Percentiles rank a stretch among this genome's conserved stretches.
phyloP scores from a whole-genome alignment of 2,888 invertebrate species.

The Oscheius sp. region DNA sequence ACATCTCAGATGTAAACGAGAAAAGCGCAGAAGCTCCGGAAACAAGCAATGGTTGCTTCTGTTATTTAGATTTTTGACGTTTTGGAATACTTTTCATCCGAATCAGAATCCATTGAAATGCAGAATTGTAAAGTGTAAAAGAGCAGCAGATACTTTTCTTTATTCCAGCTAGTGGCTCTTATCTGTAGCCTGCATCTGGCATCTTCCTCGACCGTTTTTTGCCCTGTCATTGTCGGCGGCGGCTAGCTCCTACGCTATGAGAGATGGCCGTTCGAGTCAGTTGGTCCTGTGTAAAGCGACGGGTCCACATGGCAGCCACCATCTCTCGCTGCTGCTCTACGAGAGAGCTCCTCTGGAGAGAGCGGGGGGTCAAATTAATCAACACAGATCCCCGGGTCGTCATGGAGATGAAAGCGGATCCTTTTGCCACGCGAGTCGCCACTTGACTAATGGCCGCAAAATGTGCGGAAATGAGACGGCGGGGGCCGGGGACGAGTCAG shows the following conservation, averaged over 20 bases:
- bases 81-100: too few species aligned
- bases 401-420: constrained; percentile 19
- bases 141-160: too few species aligned
- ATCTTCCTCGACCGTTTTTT: too few species aligned
- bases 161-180: too few species aligned
- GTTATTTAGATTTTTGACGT: too few species aligned
- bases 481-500: too few species aligned
- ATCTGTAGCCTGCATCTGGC: too few species aligned
- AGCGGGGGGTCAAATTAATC: not conserved
- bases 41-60: too few species aligned
- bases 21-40: too few species aligned
- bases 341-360: not conserved
- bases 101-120: too few species aligned
- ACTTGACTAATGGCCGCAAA: constrained; percentile 24
- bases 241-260: constrained; percentile 12
- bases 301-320: constrained; percentile 2
- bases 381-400: not conserved
- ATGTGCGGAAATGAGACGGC: constrained; percentile 21
- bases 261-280: constrained; percentile 25
- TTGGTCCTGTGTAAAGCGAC: constrained; percentile 18
- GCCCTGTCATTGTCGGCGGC: constrained; percentile 3
- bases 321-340: not conserved
- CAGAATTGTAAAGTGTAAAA: too few species aligned
- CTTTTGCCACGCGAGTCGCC: constrained; percentile 21
- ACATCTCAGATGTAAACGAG: too few species aligned